phyloP scores from a whole-genome alignment of 2,113 vertebrate genomes.

The Grantiella picta region DNA sequence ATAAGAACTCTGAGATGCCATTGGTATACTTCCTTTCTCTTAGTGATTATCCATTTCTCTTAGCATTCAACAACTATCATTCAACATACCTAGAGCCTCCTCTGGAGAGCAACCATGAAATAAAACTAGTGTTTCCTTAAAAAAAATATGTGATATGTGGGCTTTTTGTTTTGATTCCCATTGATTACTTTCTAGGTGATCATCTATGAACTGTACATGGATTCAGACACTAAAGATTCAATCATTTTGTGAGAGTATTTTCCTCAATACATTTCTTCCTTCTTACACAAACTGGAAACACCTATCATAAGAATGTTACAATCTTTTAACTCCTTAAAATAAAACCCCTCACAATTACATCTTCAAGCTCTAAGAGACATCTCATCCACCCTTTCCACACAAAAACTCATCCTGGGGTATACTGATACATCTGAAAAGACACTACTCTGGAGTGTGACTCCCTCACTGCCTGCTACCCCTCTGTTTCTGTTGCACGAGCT shows the following conservation, averaged over 20 bases:
- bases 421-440: neutral
- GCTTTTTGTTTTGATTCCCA: neutral
- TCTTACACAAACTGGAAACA: neutral
- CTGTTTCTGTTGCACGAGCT: neutral
- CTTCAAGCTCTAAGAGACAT: neutral
- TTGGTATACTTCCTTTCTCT: too few species aligned
- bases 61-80: too few species aligned
- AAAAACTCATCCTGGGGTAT: neutral
- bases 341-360: accelerated
- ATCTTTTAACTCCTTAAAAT: neutral
- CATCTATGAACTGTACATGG: neutral
- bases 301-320: neutral
- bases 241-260: neutral
- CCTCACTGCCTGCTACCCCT: neutral
- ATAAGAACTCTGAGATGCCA: too few species aligned
- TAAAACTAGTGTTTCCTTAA: neutral
- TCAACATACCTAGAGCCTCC: neutral
- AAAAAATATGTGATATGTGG: neutral
- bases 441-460: neutral
- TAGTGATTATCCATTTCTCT: too few species aligned
- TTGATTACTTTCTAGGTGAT: neutral
- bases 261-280: neutral
- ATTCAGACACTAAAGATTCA: neutral
- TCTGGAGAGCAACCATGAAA: neutral
- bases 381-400: neutral